Conservation (phyloP, 35 echinoderm and acorn worm species). For the Heliocidaris erythrogramma region DNA sequence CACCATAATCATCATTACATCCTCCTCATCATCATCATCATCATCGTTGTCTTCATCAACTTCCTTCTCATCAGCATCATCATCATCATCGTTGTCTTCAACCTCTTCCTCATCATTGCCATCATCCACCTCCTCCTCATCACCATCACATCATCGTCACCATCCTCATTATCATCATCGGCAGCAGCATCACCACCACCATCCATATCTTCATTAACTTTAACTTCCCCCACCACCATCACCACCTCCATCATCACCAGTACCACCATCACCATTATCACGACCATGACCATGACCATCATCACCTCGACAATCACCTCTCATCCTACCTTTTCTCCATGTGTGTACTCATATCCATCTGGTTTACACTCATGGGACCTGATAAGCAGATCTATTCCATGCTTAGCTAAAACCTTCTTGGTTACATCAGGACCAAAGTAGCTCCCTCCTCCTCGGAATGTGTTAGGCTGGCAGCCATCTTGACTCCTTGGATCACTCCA, state of each 20-base stretch:
- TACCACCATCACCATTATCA: constrained; percentile 33
- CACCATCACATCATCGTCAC: neutral
- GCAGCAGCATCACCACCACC: neutral
- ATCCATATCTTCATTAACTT: neutral
- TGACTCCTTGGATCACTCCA: constrained; percentile 93
- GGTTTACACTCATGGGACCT: constrained; percentile 95
- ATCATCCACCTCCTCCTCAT: neutral
- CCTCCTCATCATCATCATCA: neutral
- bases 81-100: neutral
- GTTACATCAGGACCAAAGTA: constrained; percentile 97
- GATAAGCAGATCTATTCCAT: constrained; percentile 82
- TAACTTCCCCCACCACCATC: constrained; percentile 16
- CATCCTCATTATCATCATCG: neutral
- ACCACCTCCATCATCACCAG: neutral
- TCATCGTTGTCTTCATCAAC: neutral
- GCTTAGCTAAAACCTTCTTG: constrained; percentile 78
- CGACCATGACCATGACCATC: neutral
- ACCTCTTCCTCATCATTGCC: neutral
- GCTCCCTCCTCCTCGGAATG: constrained; percentile 92
- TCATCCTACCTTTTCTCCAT: constrained; percentile 74
- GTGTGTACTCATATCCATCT: constrained; percentile 88
- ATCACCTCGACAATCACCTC: neutral
- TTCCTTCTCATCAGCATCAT: neutral
- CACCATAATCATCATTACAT: neutral
- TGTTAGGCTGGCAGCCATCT: constrained; percentile 89